Evolutionary conservation across 1,140 invertebrate genomes (phyloP).

Genomic region (Cyclina sinensis): DNA sequence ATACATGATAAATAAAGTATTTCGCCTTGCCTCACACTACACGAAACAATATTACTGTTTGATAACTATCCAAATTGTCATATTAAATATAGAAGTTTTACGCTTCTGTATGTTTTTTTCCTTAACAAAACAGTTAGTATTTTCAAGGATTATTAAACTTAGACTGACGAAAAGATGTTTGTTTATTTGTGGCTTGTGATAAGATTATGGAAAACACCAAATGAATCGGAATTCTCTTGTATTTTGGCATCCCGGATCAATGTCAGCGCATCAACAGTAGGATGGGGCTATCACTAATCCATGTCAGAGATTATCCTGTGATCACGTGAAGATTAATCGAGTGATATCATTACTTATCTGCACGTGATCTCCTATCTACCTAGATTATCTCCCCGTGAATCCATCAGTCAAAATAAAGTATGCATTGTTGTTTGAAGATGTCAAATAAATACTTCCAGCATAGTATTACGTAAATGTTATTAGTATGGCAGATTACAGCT

Average conservation of each 20-base stretch:
- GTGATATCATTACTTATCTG: slow-evolving; percentile 45
- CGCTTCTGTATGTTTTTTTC: no score
- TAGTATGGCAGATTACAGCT: background rate
- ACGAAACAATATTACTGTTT: no score
- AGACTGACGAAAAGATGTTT: background rate
- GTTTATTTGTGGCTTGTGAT: background rate
- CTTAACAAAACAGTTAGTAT: background rate
- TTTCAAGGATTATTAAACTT: background rate
- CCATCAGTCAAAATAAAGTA: background rate
- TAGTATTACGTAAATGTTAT: background rate
- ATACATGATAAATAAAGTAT: no score
- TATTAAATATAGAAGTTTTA: no score
- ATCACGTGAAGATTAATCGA: slow-evolving; percentile 19
- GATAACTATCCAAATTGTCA: no score
- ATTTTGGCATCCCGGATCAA: slow-evolving; percentile 53
- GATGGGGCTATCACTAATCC: slow-evolving; percentile 42
- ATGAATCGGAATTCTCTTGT: slow-evolving; percentile 7
- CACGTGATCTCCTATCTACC: slow-evolving; percentile 37
- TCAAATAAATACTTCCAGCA: background rate
- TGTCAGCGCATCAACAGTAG: slow-evolving; percentile 16
- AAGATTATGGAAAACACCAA: background rate
- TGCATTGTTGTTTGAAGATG: slow-evolving; percentile 3
- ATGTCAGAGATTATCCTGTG: slow-evolving; percentile 42
- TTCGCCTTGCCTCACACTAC: no score
- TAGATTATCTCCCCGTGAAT: slow-evolving; percentile 53